Evolutionary conservation across 2,888 invertebrate species (phyloP), one percentile per base, ranked within the genome.

Genomic region (Pycnomerus fuliginosus): DNA sequence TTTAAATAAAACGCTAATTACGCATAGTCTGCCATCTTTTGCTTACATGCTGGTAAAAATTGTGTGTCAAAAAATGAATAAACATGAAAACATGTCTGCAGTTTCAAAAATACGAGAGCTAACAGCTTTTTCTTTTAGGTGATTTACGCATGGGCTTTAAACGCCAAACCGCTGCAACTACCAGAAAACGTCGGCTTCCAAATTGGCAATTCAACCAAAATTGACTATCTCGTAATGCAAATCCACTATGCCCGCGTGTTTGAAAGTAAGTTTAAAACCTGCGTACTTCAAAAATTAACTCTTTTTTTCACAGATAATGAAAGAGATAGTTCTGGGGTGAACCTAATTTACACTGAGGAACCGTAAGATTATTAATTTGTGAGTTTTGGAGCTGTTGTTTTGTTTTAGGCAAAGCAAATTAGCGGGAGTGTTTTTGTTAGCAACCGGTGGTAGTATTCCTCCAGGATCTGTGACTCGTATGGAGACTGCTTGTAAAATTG

Each of bases 71-170:
- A n/a, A n/a, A n/a, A n/a, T n/a, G n/a, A n/a, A n/a, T n/a, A n/a
- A n/a, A n/a, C n/a, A n/a, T n/a, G n/a, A 16, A 29, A 24, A 11
- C 10, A 5, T 31, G 3, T 23, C 39, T 47, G 20, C 2, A 17
- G 17, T 7, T 30, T 16, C 11, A 5, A 13, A 7, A 27, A 16
- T 38, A 8, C 8, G 15, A 28, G 13, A 30, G 2, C 16, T 2
- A 15, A 31, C 2, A 8, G 11, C 11, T 10, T 27, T 24, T 32
- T 10, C 43, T 63, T 67, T 14, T 70, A 91, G 87, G 86, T 95
- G 36, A 79, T 96, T 5, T 96, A 95, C 70, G 95, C 95, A 0
- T 97, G 95, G 95, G 96, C 94, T 1, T 78, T 89, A 55, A 91
- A 95, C 68, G 95, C 96, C 0, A 92, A 92, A 0, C 80, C 80